These are phyloP conservation scores for Lepus timidus DNA, from an alignment of 2,113 vertebrate genomes.

Conservation along the genomic window DNA sequence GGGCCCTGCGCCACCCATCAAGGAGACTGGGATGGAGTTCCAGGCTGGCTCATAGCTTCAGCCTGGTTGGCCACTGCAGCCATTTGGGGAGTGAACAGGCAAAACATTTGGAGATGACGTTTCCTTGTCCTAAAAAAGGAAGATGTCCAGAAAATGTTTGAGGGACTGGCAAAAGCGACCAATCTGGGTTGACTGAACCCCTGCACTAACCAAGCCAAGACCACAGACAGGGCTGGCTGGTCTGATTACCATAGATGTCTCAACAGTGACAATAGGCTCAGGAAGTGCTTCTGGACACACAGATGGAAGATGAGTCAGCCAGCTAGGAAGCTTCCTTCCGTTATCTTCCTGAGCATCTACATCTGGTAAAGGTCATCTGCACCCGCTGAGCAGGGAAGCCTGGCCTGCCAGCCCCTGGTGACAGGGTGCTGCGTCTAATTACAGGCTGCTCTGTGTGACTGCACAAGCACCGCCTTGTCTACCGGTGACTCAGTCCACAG, in stretches of 20 bases:
- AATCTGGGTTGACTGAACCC: background rate
- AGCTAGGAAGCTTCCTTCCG: rapidly evolving
- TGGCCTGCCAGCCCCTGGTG: slow-evolving; percentile 50
- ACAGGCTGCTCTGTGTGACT: slow-evolving; percentile 70
- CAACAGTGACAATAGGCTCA: background rate
- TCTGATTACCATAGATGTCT: background rate
- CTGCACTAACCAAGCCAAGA: background rate
- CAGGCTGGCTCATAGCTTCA: too few species aligned
- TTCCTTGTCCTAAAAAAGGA: background rate
- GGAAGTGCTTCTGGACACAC: background rate
- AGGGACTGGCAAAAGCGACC: background rate
- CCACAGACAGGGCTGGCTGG: background rate
- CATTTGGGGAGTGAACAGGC: background rate
- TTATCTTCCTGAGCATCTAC: slow-evolving; percentile 40
- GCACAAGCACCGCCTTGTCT: slow-evolving; percentile 49
- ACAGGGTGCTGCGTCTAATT: slow-evolving; percentile 72
- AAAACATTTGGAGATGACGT: background rate
- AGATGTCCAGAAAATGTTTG: background rate
- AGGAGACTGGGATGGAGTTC: too few species aligned
- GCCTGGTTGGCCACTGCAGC: too few species aligned
- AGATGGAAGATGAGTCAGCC: background rate
- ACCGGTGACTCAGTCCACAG: slow-evolving; percentile 60
- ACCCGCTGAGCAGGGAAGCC: rapidly evolving
- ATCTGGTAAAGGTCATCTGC: slow-evolving; percentile 69
- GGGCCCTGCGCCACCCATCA: too few species aligned